Conservation (phyloP, 2,113 vertebrate species). For the Nerophis lumbriciformis region DNA sequence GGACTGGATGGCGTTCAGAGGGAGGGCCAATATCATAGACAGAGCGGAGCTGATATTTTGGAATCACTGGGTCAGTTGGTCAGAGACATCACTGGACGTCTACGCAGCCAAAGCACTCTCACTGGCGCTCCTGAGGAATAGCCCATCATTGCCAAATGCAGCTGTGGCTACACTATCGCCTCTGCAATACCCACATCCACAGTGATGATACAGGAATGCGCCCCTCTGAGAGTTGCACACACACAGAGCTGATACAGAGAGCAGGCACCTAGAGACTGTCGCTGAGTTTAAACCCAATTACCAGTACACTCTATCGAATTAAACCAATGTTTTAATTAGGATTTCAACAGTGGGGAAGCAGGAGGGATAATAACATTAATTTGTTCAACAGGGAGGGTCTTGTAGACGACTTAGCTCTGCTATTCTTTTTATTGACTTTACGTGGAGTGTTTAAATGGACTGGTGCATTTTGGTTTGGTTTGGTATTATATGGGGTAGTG, state of each 20-base stretch:
- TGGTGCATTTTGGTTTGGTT: not conserved
- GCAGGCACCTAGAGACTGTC: constrained; percentile 53
- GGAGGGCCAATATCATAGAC: constrained; percentile 41
- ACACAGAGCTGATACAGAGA: constrained; percentile 51
- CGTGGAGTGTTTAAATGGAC: not conserved
- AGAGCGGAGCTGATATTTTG: constrained; percentile 50
- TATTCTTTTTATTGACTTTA: not conserved
- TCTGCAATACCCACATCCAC: constrained; percentile 17
- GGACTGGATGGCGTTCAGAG: constrained; percentile 46
- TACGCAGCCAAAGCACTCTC: constrained; percentile 30
- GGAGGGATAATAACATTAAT: constrained; percentile 54
- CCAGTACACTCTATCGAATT: constrained; percentile 59
- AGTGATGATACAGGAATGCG: constrained; percentile 32
- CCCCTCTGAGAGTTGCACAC: constrained; percentile 48
- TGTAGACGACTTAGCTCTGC: constrained; percentile 15
- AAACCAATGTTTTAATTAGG: constrained; percentile 71
- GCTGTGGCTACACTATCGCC: constrained; percentile 19
- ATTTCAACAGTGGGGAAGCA: constrained; percentile 55
- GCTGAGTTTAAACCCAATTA: constrained; percentile 70
- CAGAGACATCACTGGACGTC: constrained; percentile 57
- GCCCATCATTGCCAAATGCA: constrained; percentile 36
- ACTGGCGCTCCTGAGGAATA: constrained; percentile 30
- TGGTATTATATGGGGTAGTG: too few species aligned
- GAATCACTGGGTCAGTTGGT: constrained; percentile 70
- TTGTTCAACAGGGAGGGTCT: constrained; percentile 44